Evolutionary conservation across 1,140 invertebrate genomes (phyloP).

Genomic region (Anastrepha ludens): DNA sequence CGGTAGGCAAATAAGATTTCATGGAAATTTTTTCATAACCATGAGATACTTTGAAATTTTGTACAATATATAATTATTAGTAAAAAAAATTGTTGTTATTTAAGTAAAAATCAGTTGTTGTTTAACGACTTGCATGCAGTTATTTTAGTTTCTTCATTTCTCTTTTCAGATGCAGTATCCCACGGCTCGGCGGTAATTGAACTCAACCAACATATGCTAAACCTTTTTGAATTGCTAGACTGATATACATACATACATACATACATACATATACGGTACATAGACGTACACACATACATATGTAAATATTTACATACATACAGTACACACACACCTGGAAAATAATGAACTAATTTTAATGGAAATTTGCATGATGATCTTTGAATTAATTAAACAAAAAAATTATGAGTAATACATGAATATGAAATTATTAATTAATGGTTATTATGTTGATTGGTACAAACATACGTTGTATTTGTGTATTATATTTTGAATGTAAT

Average conservation of each 20-base stretch:
- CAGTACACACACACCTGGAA: background rate
- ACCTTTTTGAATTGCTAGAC: slow-evolving; percentile 14
- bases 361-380: background rate
- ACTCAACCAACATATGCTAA: slow-evolving; percentile 24
- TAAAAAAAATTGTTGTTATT: background rate
- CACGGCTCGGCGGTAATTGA: slow-evolving; percentile 12
- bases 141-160: background rate
- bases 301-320: background rate
- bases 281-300: background rate
- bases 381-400: background rate
- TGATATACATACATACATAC: background rate
- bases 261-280: background rate
- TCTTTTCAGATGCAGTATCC: slow-evolving; percentile 30
- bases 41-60: too few relatives aligned
- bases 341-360: slow-evolving; percentile 21
- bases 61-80: too few relatives aligned
- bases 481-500: background rate
- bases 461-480: background rate
- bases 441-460: background rate
- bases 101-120: background rate
- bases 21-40: slow-evolving; percentile 14
- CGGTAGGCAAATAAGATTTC: slow-evolving; percentile 16
- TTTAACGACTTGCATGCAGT: background rate
- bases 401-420: background rate
- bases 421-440: slow-evolving; percentile 9